Evolutionary conservation across 2,113 vertebrate genomes (phyloP).

Genomic region (Scomber scombrus): DNA sequence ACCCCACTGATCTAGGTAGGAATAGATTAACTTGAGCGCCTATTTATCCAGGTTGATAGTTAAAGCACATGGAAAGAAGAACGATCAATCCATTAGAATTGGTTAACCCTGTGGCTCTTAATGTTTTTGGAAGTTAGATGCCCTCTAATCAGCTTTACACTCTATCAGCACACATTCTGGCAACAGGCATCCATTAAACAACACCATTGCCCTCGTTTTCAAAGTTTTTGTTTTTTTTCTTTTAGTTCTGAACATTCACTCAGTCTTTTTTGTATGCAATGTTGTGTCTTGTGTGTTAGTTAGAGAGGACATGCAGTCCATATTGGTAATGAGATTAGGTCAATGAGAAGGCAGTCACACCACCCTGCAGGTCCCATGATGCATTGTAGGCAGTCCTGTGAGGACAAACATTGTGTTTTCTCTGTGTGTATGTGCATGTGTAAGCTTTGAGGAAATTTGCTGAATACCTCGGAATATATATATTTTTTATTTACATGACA

Average conservation of each 20-base stretch:
- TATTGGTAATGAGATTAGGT: slow-evolving; percentile 61
- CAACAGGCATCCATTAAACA: slow-evolving; percentile 64
- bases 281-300: slow-evolving; percentile 49
- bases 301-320: slow-evolving; percentile 45
- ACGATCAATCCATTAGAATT: slow-evolving; percentile 66
- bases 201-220: slow-evolving; percentile 40
- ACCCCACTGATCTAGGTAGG: slow-evolving; percentile 52
- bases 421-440: background rate
- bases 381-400: slow-evolving; percentile 18
- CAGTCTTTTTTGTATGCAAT: slow-evolving; percentile 34
- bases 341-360: slow-evolving; percentile 38
- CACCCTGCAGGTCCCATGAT: slow-evolving; percentile 55
- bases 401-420: background rate
- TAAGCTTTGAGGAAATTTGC: too few species aligned
- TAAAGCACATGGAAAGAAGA: slow-evolving; percentile 59
- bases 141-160: slow-evolving; percentile 63
- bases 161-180: slow-evolving; percentile 56
- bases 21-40: slow-evolving; percentile 64
- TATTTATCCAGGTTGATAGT: slow-evolving; percentile 74
- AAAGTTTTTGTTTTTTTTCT: slow-evolving; percentile 5
- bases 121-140: slow-evolving; percentile 71
- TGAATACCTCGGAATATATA: background rate
- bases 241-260: slow-evolving; percentile 33
- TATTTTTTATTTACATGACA: background rate
- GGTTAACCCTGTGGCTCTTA: slow-evolving; percentile 60